Conservation (phyloP, 2,113 vertebrate genomes). For the Prunella himalayana region DNA sequence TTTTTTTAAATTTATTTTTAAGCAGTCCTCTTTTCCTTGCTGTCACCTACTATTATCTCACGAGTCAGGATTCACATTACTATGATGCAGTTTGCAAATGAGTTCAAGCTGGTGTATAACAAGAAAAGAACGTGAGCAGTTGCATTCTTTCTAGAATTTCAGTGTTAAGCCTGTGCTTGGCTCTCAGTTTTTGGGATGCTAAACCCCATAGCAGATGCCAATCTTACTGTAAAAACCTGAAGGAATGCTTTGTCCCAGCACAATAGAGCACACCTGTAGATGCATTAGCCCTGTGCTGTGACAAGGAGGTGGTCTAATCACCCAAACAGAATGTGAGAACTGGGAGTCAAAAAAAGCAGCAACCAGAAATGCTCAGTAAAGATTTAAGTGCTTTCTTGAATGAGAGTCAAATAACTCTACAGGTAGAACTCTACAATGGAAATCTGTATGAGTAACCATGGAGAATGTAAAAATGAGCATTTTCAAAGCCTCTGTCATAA, state of each 20-base stretch:
- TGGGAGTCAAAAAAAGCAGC: not conserved
- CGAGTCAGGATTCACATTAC: not conserved
- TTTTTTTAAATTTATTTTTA: not conserved
- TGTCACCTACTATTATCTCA: not conserved
- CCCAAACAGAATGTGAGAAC: not conserved
- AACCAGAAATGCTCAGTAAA: not conserved
- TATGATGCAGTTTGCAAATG: not conserved
- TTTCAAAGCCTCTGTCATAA: not conserved
- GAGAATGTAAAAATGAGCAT: not conserved
- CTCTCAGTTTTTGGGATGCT: not conserved
- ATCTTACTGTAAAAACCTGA: not conserved
- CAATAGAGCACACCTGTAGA: not conserved
- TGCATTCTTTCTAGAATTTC: not conserved
- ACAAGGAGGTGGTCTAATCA: not conserved
- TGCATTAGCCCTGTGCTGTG: not conserved
- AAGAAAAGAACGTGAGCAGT: not conserved
- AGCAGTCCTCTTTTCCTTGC: not conserved
- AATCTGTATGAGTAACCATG: not conserved
- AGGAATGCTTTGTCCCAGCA: not conserved
- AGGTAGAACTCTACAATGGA: not conserved
- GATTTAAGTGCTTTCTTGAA: not conserved
- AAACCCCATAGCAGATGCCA: not conserved
- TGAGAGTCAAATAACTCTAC: not conserved
- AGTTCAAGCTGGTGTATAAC: not conserved
- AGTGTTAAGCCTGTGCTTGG: not conserved